Percentiles rank a stretch among this genome's conserved stretches.
Conservation (phyloP, 2,888 invertebrate species). For the Ramazzottius varieornatus region DNA sequence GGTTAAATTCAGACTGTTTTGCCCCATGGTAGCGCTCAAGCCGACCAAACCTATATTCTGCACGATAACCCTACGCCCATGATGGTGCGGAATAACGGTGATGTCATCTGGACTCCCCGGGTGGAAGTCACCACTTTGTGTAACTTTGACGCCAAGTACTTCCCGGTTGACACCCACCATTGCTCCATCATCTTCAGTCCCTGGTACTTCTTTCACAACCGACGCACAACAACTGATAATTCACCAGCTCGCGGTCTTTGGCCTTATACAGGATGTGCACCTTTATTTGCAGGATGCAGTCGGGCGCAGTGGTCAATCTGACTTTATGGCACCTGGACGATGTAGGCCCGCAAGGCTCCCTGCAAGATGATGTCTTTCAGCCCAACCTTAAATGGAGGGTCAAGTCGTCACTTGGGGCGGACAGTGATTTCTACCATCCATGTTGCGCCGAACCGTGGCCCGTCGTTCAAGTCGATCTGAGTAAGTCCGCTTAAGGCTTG, state of each 20-base stretch:
- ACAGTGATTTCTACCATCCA: background rate
- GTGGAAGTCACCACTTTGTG: background rate
- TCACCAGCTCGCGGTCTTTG: background rate
- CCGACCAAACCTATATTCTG: background rate
- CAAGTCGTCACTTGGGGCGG: background rate
- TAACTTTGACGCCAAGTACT: background rate
- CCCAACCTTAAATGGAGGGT: background rate
- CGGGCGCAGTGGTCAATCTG: background rate
- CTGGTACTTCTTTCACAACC: background rate
- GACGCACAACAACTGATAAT: no score
- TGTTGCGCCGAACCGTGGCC: background rate
- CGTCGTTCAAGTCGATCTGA: background rate
- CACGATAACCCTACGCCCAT: background rate
- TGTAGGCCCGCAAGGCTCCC: background rate
- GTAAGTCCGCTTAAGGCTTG: no score
- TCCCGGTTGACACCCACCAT: background rate
- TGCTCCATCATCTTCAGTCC: background rate
- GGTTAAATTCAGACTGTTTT: background rate
- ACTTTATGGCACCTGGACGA: background rate
- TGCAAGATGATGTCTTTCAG: background rate
- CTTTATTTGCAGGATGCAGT: background rate
- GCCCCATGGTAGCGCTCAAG: background rate
- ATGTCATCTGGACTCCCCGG: background rate
- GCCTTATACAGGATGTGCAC: no score
- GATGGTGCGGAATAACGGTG: background rate